These are phyloP conservation scores for Thecophora atra DNA, from an alignment of 2,888 invertebrate genomes.

Conservation along the genomic window DNA sequence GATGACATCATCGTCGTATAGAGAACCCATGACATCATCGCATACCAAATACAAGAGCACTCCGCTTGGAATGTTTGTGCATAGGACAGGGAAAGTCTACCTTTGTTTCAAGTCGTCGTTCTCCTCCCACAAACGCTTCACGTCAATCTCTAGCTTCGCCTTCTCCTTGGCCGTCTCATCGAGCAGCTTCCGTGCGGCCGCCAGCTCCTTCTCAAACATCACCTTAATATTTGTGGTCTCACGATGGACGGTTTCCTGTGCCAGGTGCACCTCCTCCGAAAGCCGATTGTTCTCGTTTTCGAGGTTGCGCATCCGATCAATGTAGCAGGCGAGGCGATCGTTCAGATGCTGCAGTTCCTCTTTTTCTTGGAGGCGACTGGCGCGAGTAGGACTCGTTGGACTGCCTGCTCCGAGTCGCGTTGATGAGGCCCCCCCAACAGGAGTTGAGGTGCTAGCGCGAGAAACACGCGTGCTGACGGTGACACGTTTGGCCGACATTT, in stretches of 20 bases:
- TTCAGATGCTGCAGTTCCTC: slow-evolving; percentile 92
- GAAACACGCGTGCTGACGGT: slow-evolving; percentile 59
- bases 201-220: slow-evolving; percentile 91
- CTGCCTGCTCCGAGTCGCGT: slow-evolving; percentile 61
- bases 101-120: slow-evolving; percentile 83
- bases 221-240: slow-evolving; percentile 90
- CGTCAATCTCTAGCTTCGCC: slow-evolving; percentile 92
- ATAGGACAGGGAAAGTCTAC: slow-evolving; percentile 60
- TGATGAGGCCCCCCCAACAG: slow-evolving; percentile 52
- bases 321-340: slow-evolving; percentile 95
- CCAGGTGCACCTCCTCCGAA: slow-evolving; percentile 81
- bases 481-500: slow-evolving; percentile 61
- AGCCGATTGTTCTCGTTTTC: slow-evolving; percentile 91
- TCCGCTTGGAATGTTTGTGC: not conserved
- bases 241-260: slow-evolving; percentile 86
- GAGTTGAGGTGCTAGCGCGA: slow-evolving; percentile 60
- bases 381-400: slow-evolving; percentile 87
- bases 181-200: slow-evolving; percentile 88
- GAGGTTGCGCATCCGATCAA: slow-evolving; percentile 91
- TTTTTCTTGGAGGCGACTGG: slow-evolving; percentile 92
- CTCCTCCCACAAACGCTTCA: slow-evolving; percentile 86
- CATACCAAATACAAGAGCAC: not conserved
- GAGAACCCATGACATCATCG: not conserved
- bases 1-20: slow-evolving; percentile 2
- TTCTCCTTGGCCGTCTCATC: slow-evolving; percentile 94